Evolutionary conservation across 2,113 vertebrate genomes (phyloP), one percentile per base, ranked within the genome.

Genomic region (Petroica traversi): DNA sequence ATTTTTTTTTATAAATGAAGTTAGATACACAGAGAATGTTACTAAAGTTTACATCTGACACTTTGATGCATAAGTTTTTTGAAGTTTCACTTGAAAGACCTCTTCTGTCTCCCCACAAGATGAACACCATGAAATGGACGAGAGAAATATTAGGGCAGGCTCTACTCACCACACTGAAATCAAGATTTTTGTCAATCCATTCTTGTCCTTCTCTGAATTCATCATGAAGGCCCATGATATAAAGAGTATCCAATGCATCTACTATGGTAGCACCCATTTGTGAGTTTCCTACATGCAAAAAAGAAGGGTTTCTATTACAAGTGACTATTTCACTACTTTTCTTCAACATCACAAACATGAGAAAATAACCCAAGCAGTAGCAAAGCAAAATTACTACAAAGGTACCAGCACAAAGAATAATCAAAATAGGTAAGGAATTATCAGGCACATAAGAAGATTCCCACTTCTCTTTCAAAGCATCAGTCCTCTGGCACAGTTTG

Each of bases 131-230:
- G 16, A 74, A 88, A 89, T 88, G 13, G 11, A 81, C 20, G 25
- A 91, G 8, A 63, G 34, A 89, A 88, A 79, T 31, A 63, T 10
- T 23, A 78, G 20, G 20, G 29, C 8, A 92, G 43, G 63, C 48
- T 87, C 20, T 81, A 98, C 98, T 98, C 59, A 99, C 99, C 99
- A 99, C 99, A 58, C 98, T 96, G 93, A 99, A 99, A 97, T 99
- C 99, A 97, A 99, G 98, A 88, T 99, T 99, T 96, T 99, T 98
- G 81, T 99, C 98, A 89, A 99, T 99, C 99, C 99, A 99, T 79
- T 99, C 99, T 95, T 99, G 98, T 58, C 99, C 99, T 76, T 99
- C 99, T 97, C 98, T 98, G 97, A 99, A 99, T 97, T 99, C 99
- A 66, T 99, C 98, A 3, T 99, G 99, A 76, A 99, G 99, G 41